phyloP scores from a whole-genome alignment of 2,888 invertebrate genomes.

The Tachina grossa region DNA sequence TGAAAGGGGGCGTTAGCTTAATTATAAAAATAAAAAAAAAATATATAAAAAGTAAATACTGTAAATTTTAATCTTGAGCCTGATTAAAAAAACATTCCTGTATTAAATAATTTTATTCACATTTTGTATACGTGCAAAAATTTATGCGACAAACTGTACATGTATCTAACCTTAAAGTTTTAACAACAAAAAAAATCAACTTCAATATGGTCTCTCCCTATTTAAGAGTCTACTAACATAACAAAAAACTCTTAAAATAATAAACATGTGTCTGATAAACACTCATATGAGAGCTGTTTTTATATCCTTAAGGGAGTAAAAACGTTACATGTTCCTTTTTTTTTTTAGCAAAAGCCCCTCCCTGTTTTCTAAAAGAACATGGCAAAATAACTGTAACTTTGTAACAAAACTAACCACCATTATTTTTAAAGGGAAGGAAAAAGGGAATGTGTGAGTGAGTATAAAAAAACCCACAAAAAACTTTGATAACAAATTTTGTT shows the following conservation, averaged over 20 bases:
- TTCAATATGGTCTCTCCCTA: slow-evolving; percentile 6
- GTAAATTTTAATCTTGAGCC: too few relatives aligned
- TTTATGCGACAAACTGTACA: not conserved
- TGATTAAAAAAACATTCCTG: too few relatives aligned
- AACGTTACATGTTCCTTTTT: slow-evolving; percentile 1
- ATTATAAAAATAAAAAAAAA: too few relatives aligned
- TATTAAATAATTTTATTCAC: not conserved
- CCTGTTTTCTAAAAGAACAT: slow-evolving; percentile 30
- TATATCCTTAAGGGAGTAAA: slow-evolving; percentile 65
- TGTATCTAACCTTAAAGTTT: slow-evolving; percentile 2
- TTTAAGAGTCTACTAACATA: not conserved
- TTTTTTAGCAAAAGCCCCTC: slow-evolving; percentile 47
- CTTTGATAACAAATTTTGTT: slow-evolving; percentile 50
- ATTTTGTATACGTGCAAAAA: not conserved
- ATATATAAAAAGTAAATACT: too few relatives aligned
- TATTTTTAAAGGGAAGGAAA: slow-evolving; percentile 12
- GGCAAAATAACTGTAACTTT: slow-evolving; percentile 45
- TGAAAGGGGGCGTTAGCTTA: too few relatives aligned
- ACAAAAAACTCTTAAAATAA: slow-evolving; percentile 1
- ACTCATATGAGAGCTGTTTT: slow-evolving; percentile 55
- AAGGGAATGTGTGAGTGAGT: not conserved
- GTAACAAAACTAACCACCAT: slow-evolving; percentile 55
- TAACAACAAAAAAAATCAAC: not conserved
- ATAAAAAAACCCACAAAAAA: slow-evolving; percentile 1
- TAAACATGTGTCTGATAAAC: slow-evolving; percentile 58